These are phyloP conservation scores for Dendrocincla fuliginosa DNA, from an alignment of 2,797 vertebrate species.

Conservation along the genomic window DNA sequence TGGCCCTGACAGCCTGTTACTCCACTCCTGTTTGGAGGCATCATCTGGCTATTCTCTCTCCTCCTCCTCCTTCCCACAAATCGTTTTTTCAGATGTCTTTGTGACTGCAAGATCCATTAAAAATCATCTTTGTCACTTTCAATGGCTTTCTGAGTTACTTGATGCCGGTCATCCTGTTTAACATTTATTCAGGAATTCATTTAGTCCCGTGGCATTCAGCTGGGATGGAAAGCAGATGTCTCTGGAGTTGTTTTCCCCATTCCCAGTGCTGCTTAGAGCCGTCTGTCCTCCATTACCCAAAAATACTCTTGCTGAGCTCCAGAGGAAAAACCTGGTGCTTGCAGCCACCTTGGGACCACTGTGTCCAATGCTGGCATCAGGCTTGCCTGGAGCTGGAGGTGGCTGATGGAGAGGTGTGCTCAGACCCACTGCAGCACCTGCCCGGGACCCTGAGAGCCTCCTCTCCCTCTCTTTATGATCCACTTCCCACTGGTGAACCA, in stretches of 20 bases:
- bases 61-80: not conserved
- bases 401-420: not conserved
- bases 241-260: not conserved
- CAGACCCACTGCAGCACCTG: not conserved
- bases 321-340: not conserved
- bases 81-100: not conserved
- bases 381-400: not conserved
- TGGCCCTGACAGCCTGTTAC: not conserved
- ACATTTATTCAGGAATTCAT: slow-evolving; percentile 8
- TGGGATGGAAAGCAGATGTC: slow-evolving; percentile 29
- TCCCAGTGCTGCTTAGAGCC: not conserved
- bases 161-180: not conserved
- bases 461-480: not conserved
- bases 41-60: not conserved
- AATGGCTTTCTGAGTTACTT: not conserved
- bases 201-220: not conserved
- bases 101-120: not conserved
- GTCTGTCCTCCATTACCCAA: not conserved
- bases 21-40: not conserved
- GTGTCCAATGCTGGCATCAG: fast-evolving
- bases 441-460: not conserved
- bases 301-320: not conserved
- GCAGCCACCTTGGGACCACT: not conserved
- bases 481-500: fast-evolving
- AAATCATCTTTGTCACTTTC: not conserved